Conservation (phyloP, 2,888 invertebrate species). For the Strigamia maritima region DNA sequence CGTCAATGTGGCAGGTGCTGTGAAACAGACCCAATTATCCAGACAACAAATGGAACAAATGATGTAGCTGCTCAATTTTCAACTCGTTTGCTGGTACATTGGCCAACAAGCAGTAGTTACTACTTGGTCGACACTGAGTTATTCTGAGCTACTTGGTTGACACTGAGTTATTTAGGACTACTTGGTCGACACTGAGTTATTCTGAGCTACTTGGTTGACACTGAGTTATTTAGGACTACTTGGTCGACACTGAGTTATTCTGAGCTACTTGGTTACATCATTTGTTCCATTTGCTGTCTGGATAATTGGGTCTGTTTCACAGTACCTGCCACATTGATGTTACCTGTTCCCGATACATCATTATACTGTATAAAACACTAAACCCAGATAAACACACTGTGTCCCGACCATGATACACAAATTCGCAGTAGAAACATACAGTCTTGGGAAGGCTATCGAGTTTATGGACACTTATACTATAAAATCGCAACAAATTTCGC, state of each 20-base stretch:
- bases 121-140: too few species aligned
- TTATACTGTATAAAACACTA: not conserved
- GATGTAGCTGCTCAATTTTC: constrained; percentile 41
- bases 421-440: not conserved
- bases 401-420: not conserved
- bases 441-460: too few species aligned
- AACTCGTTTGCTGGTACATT: constrained; percentile 39
- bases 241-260: too few species aligned
- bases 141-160: too few species aligned
- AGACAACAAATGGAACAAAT: not conserved
- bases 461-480: too few species aligned
- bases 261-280: too few species aligned
- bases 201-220: too few species aligned
- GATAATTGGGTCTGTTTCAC: not conserved
- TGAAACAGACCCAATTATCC: not conserved
- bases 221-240: too few species aligned
- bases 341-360: not conserved
- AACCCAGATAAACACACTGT: not conserved
- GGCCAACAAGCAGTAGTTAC: not conserved
- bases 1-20: not conserved
- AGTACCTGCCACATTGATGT: not conserved
- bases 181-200: too few species aligned
- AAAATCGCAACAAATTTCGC: too few species aligned
- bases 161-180: too few species aligned
- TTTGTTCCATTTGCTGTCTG: not conserved